These are phyloP conservation scores for Flexamia atlantica DNA, from an alignment of 2,888 invertebrate genomes.

Conservation along the genomic window DNA sequence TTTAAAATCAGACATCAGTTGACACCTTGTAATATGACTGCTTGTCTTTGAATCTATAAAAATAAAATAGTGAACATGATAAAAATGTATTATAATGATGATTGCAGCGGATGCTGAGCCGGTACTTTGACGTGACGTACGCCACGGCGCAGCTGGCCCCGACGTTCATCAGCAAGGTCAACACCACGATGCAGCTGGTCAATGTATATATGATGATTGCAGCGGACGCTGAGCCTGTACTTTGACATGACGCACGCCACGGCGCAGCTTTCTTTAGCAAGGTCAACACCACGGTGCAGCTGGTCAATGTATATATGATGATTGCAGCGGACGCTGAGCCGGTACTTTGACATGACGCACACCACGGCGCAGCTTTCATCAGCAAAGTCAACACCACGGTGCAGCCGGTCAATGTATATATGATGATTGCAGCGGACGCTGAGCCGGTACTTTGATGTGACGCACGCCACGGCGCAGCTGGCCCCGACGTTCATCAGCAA, in stretches of 20 bases:
- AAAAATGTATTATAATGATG: neutral
- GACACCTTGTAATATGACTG: too few species aligned
- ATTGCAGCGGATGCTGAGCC: slow-evolving; percentile 87
- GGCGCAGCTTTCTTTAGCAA: slow-evolving; percentile 96
- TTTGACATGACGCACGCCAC: slow-evolving; percentile 96
- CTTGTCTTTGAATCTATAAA: too few species aligned
- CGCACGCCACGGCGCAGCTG: slow-evolving; percentile 93
- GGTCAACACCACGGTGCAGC: slow-evolving; percentile 95
- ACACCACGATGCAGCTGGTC: slow-evolving; percentile 92
- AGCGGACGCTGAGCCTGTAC: slow-evolving; percentile 92
- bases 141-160: slow-evolving; percentile 96
- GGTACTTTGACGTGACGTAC: slow-evolving; percentile 95
- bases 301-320: slow-evolving; percentile 81
- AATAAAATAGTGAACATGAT: too few species aligned
- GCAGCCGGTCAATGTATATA: slow-evolving; percentile 91
- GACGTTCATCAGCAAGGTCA: slow-evolving; percentile 95
- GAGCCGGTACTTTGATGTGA: slow-evolving; percentile 93
- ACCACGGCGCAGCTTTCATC: slow-evolving; percentile 94
- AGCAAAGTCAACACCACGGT: slow-evolving; percentile 97
- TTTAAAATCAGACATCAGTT: too few species aligned
- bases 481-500: slow-evolving; percentile 96
- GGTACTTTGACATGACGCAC: slow-evolving; percentile 95
- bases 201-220: slow-evolving; percentile 70
- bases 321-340: slow-evolving; percentile 87
- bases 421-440: slow-evolving; percentile 88